Evolutionary conservation across 2,113 vertebrate genomes (phyloP).

Genomic region (Penelope pileata): DNA sequence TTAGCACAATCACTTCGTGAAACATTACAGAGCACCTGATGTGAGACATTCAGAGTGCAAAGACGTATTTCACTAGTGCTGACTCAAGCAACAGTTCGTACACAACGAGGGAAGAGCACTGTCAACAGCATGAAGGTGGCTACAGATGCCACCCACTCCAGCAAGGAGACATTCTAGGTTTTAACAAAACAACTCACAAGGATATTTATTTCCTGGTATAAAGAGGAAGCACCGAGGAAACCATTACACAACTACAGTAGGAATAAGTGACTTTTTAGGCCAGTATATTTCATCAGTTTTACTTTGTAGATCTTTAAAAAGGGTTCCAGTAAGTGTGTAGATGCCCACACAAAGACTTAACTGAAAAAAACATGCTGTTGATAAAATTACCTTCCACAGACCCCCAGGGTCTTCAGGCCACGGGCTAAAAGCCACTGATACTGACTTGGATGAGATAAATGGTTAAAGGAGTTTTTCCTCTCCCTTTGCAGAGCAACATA

Average conservation of each 20-base stretch:
- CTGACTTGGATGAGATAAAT: not conserved
- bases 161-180: not conserved
- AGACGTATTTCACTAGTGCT: constrained; percentile 44
- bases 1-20: constrained; percentile 50
- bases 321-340: not conserved
- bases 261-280: not conserved
- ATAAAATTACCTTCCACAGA: not conserved
- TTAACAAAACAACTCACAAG: not conserved
- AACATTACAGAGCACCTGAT: constrained; percentile 21
- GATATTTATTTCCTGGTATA: not conserved
- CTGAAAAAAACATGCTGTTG: too few relatives aligned
- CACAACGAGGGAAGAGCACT: not conserved
- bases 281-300: not conserved
- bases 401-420: not conserved
- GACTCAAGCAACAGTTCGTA: constrained; percentile 54
- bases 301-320: not conserved
- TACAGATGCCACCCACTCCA: not conserved
- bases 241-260: not conserved
- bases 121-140: constrained; percentile 1
- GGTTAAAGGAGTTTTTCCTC: not conserved
- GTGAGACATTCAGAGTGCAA: constrained; percentile 25
- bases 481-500: not conserved
- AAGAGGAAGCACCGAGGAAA: not conserved
- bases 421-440: not conserved
- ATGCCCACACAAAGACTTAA: not conserved